Evolutionary conservation across 1,140 invertebrate genomes (phyloP).

Genomic region (Neodiprion lecontei): DNA sequence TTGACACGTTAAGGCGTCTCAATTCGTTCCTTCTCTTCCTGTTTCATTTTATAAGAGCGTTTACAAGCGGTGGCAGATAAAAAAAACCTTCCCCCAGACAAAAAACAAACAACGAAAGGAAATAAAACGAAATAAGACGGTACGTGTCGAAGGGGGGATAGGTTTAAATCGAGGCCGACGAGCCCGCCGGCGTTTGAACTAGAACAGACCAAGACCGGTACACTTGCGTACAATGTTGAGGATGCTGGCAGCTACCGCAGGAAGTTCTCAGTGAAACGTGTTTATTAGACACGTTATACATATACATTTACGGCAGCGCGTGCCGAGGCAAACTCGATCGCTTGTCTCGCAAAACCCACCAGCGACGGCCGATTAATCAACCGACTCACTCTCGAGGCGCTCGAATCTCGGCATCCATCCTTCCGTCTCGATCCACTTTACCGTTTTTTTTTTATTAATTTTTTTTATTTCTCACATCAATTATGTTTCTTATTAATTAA

Average conservation of each 20-base stretch:
- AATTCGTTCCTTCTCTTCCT: no score
- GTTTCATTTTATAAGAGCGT: not conserved
- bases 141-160: not conserved
- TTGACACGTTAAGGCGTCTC: no score
- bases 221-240: not conserved
- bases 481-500: no score
- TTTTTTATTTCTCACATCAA: no score
- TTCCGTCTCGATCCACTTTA: not conserved
- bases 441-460: no score
- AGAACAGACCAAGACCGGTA: not conserved
- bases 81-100: no score
- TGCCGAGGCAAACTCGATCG: not conserved
- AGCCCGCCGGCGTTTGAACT: not conserved
- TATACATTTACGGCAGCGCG: not conserved
- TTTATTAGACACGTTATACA: not conserved
- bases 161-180: not conserved
- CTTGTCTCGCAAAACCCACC: not conserved
- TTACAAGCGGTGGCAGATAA: not conserved
- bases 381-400: not conserved
- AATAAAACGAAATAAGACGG: not conserved
- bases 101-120: no score
- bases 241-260: not conserved
- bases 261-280: not conserved
- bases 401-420: not conserved
- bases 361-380: slow-evolving; percentile 3